phyloP scores from a whole-genome alignment of 2,113 vertebrate species.

The Platanista minor region DNA sequence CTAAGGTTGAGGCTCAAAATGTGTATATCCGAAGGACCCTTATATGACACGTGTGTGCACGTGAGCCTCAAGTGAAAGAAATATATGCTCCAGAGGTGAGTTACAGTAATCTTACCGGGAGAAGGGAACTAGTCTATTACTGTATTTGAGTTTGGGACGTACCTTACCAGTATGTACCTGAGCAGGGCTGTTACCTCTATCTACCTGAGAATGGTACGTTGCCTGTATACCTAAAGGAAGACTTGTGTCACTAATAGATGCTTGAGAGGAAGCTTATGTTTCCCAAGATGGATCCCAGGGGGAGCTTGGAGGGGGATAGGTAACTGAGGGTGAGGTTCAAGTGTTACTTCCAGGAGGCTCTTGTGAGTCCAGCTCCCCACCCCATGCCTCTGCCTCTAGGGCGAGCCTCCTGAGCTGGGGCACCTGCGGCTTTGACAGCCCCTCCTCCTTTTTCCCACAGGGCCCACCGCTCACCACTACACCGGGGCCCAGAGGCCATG shows the following conservation, averaged over 20 bases:
- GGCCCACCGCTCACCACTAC: not conserved
- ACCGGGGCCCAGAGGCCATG: constrained; percentile 78
- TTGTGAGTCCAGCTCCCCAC: not conserved
- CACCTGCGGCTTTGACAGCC: not conserved
- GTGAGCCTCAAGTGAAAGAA: not conserved
- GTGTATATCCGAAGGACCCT: not conserved
- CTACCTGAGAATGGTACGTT: not conserved
- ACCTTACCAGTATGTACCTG: not conserved
- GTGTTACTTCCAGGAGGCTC: not conserved
- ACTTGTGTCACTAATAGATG: not conserved
- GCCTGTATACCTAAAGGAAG: not conserved
- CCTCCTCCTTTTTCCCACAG: constrained; percentile 34
- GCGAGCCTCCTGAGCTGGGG: not conserved
- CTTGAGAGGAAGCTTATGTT: not conserved
- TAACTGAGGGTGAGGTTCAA: not conserved
- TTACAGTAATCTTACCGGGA: not conserved
- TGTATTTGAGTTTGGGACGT: not conserved
- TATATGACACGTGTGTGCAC: not conserved
- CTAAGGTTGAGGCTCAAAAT: not conserved
- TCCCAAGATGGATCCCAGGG: not conserved
- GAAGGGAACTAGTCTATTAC: not conserved
- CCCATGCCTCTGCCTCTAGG: not conserved
- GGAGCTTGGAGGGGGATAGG: not conserved
- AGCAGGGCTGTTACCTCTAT: not conserved
- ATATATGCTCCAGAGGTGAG: not conserved